Conservation (phyloP, 2,113 vertebrate species). For the Hiodon tergisus region DNA sequence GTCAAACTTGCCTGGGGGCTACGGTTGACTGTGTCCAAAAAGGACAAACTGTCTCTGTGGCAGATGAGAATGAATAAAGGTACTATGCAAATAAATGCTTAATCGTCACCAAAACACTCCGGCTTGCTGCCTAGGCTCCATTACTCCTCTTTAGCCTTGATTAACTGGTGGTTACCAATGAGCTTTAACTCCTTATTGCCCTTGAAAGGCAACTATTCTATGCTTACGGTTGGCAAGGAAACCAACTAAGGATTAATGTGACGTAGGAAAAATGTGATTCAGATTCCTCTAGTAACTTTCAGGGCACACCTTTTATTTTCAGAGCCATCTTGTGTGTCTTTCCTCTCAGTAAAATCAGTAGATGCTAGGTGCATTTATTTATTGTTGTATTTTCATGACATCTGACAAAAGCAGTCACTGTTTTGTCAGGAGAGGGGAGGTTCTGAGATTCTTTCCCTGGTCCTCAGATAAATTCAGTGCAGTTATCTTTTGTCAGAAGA, state of each 20-base stretch:
- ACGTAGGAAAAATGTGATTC: background rate
- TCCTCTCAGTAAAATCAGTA: background rate
- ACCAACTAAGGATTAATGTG: background rate
- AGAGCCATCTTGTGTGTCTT: background rate
- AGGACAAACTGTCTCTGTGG: constrained; percentile 44
- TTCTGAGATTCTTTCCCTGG: background rate
- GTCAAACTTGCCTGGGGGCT: constrained; percentile 53
- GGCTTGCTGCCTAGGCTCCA: constrained; percentile 50
- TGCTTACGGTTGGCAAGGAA: background rate
- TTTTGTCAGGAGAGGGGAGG: background rate
- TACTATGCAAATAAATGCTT: constrained; percentile 64
- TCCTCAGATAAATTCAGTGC: background rate
- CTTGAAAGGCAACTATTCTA: background rate
- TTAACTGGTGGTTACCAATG: constrained; percentile 59
- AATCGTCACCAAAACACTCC: constrained; percentile 57
- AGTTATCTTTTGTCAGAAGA: constrained; percentile 1
- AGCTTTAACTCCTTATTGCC: constrained; percentile 47
- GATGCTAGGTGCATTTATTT: background rate
- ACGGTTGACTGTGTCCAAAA: constrained; percentile 52
- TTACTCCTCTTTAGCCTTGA: constrained; percentile 63
- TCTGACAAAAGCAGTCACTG: background rate
- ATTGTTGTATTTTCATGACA: background rate
- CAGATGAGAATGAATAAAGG: constrained; percentile 54
- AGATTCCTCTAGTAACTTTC: background rate
- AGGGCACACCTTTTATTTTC: background rate